Base-by-base conservation (phyloP, 2,113 vertebrate genomes). In the Misgurnus anguillicaudatus region DNA sequence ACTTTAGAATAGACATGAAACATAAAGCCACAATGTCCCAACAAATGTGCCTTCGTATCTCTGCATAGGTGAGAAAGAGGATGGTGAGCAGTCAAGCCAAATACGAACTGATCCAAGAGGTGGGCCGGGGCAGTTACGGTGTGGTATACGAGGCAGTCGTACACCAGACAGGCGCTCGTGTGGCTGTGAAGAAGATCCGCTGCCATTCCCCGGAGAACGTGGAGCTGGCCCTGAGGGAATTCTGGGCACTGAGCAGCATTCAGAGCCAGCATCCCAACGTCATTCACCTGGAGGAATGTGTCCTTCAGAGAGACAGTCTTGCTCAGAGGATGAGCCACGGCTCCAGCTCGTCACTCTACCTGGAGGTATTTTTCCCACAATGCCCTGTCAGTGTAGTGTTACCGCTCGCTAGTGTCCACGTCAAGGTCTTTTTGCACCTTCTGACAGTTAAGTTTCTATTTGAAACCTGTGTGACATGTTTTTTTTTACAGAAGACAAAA, bases 41-140 rank as follows among this genome's bases (percentile, higher is more conserved):
- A 31, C 24, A 31, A 31, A 31, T 31, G 24, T 31, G 24, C 24
- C 7, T 10, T 61, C 7, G 38, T 74, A 8, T 75, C 4, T 71
- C 57, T 36, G 76, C 41, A 5, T 82, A 91, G 81, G 60, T 76
- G 87, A 88, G 83, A 91, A 90, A 86, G 94, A 98, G 96, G 93
- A 99, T 99, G 97, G 96, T 98, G 93, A 97, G 96, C 94, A 98
- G 96, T 91, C 96, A 98, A 91, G 95, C 97, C 90, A 99, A 98
- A 90, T 98, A 99, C 94, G 95, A 98, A 90, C 94, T 99, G 93
- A 96, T 99, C 92, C 95, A 97, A 93, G 96, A 98, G 95, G 96
- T 99, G 93, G 97, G 97, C 77, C 95, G 95, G 79, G 97, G 97
- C 90, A 98, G 96, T 91, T 99, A 97, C 84, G 97, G 97, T 85